These are phyloP conservation scores for Dipodomys spectabilis DNA, from an alignment of 2,113 vertebrate species.

Conservation along the genomic window DNA sequence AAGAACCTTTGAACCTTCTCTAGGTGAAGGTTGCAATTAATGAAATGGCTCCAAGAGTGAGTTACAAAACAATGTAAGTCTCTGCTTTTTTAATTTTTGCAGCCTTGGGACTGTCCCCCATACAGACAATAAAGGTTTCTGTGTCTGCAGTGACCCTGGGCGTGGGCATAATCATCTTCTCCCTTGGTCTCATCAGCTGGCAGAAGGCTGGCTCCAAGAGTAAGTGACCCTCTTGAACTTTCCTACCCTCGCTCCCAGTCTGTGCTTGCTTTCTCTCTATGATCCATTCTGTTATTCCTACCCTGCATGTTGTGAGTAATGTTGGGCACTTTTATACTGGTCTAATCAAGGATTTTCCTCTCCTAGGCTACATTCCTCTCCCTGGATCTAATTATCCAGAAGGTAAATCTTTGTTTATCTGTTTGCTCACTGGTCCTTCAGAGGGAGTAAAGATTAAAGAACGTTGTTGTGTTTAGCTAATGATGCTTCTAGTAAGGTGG, in stretches of 20 bases:
- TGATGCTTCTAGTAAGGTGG: not conserved
- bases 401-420: constrained; percentile 73
- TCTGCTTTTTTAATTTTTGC: not conserved
- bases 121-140: constrained; percentile 64
- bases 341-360: constrained; percentile 62
- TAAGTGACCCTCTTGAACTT: constrained; percentile 38
- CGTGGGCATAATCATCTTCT: constrained; percentile 71
- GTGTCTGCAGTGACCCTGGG: constrained; percentile 57
- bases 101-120: constrained; percentile 62
- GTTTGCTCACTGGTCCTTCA: not conserved
- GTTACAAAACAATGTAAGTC: not conserved
- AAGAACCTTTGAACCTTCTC: not conserved
- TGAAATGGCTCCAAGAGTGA: not conserved
- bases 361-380: constrained; percentile 71
- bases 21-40: not conserved
- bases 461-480: not conserved
- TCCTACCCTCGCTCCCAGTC: not conserved
- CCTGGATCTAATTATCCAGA: constrained; percentile 73
- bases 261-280: not conserved
- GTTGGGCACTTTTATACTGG: not conserved
- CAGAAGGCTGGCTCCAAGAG: not conserved
- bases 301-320: not conserved
- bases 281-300: not conserved
- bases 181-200: constrained; percentile 66
- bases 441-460: not conserved